Base-by-base conservation (phyloP, 2,888 invertebrate genomes). In the Vesta saturnalis region DNA sequence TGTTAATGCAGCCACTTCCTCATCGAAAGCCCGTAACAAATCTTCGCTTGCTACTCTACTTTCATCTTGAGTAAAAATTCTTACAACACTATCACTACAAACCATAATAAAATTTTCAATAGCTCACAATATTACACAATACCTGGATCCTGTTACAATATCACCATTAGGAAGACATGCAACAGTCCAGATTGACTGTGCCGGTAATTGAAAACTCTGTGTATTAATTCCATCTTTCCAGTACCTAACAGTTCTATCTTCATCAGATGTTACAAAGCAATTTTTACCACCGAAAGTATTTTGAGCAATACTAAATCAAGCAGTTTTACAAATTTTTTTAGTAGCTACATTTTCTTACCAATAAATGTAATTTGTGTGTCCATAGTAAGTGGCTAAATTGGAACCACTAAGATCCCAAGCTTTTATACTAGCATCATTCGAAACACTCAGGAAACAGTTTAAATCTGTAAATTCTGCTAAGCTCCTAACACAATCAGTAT, bases 321-420 rank as follows among this genome's bases (percentile, higher is more conserved):
- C 0, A 30, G 1, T 8, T 39, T 18, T 46, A 16, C 39, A 57
- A 21, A 35, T 47, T 30, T 39, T 3, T 57, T 18, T 14, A 49
- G 8, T 3, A 14, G 16, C 14, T 39, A 30, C 19, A 10, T 39
- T 5, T 15, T 54, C 30, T 47, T 73, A 73, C 74, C 73, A 88
- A 82, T 97, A 97, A 75, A 97, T 93, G 82, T 94, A 97, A 86
- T 94, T 95, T 46, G 91, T 88, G 83, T 97, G 97, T 0, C 95
- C 95, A 81, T 90, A 91, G 77, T 90, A 90, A 64, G 91, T 91
- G 61, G 90, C 88, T 4, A 94, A 81, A 79, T 94, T 94, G 75
- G 92, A 90, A 19, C 96, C 96, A 57, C 88, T 87, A 65, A 89
- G 88, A 1, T 91, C 89, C 99, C 99, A 99, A 60, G 91, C 87